Percentiles rank a stretch among this genome's conserved stretches.
Evolutionary conservation across 2,888 invertebrate species (phyloP).

Genomic region (Clusia tigrina): DNA sequence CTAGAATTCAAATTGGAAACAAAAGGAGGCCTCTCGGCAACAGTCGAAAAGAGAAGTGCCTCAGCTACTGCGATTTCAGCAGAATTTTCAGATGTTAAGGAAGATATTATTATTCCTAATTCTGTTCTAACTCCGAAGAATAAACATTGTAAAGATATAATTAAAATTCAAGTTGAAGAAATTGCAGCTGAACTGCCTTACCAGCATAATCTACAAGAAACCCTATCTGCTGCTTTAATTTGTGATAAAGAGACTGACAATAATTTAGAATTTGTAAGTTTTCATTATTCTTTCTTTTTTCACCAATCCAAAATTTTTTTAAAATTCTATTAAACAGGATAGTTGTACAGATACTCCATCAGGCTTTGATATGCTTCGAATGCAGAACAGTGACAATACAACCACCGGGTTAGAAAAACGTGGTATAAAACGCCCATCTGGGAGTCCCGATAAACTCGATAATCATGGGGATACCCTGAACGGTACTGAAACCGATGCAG

Average conservation of each 20-base stretch:
- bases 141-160: background rate
- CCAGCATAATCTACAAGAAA: constrained; percentile 25
- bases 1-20: constrained; percentile 36
- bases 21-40: constrained; percentile 29
- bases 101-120: background rate
- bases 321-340: background rate
- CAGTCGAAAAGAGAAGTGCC: constrained; percentile 28
- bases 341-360: constrained; percentile 12
- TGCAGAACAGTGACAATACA: constrained; percentile 21
- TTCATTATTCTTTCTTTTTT: background rate
- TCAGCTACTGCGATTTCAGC: background rate
- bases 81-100: background rate
- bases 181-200: constrained; percentile 19
- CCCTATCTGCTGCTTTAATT: constrained; percentile 40
- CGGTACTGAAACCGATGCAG: constrained; percentile 27
- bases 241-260: constrained; percentile 55
- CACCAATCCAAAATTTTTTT: background rate
- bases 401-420: constrained; percentile 39
- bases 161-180: background rate
- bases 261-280: constrained; percentile 46
- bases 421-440: constrained; percentile 49
- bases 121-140: background rate
- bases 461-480: constrained; percentile 34
- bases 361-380: constrained; percentile 26
- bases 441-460: constrained; percentile 45